Evolutionary conservation across 2,113 vertebrate genomes (phyloP), one percentile per base, ranked within the genome.

Genomic region (Campylomormyrus numenius): DNA sequence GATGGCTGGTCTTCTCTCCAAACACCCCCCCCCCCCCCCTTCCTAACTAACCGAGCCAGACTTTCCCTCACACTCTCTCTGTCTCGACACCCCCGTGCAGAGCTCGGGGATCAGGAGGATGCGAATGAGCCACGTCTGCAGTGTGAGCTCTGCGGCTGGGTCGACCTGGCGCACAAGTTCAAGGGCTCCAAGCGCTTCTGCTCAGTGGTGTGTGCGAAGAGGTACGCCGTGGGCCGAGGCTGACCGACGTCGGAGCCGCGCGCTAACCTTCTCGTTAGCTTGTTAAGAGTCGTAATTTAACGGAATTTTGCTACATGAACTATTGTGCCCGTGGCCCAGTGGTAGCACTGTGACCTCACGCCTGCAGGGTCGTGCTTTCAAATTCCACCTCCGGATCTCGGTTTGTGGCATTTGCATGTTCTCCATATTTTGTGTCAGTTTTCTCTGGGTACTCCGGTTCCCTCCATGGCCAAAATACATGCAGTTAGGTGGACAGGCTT

Each of bases 171-270:
- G 27, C 98, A 97, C 95, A 99, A 98, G 39, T 99, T 99, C 95
- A 99, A 99, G 94, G 97, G 98, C 91, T 98, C 98, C 0, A 99
- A 99, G 92, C 96, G 98, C 46, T 99, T 99, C 94, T 99, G 98
- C 91, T 99, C 98, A 11, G 96, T 98, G 96, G 98, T 98, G 3
- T 99, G 98, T 91, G 98, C 98, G 15, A 99, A 99, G 93, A 97
- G 98, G 98, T 96, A 92, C 91, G 91, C 85, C 5, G 46, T 6
- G 8, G 15, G 39, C 85, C 11, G 3, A 0, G 8, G 11, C 66
- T 35, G 66, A 42, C 39, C 39, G 3, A 46, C 1, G 77, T 21
- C 77, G 9, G 39, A 15, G 35, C 4, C 8, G 42, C 9, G 39
- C 42, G 39, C 80, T 85, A 10, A 27, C 58, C 0, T 10, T 24